Evolutionary conservation across 2,888 invertebrate species (phyloP).

Genomic region (Drosophila yooni): DNA sequence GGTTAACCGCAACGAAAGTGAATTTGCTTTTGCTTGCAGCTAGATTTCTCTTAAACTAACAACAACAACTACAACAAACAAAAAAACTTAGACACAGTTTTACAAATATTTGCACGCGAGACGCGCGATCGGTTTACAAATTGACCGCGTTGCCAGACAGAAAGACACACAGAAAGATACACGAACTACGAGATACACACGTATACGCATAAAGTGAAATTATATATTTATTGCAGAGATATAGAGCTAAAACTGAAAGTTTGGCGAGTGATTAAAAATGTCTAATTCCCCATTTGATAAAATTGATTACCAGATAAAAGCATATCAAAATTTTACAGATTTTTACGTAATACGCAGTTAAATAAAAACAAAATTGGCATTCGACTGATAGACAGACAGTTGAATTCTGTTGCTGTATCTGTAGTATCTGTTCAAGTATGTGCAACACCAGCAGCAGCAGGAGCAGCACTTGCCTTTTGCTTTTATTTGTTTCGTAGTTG

Average conservation of each 20-base stretch:
- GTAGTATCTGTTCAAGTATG: background rate
- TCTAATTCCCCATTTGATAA: constrained; percentile 22
- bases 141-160: constrained; percentile 30
- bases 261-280: constrained; percentile 26
- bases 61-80: constrained; percentile 1
- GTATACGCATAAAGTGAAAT: constrained; percentile 73
- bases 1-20: constrained; percentile 79
- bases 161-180: constrained; percentile 13
- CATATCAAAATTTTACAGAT: background rate
- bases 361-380: background rate
- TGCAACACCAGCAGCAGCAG: background rate
- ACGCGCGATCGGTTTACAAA: constrained; percentile 60
- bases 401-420: constrained; percentile 37
- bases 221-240: constrained; percentile 58
- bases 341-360: constrained; percentile 36
- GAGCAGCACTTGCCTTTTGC: background rate
- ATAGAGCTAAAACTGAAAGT: constrained; percentile 65
- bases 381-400: background rate
- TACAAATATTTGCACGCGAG: constrained; percentile 76
- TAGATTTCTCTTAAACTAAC: constrained; percentile 65
- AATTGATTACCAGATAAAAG: background rate
- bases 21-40: constrained; percentile 54
- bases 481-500: constrained; percentile 42
- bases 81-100: constrained; percentile 45
- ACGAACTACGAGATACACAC: constrained; percentile 52